Conservation (phyloP, 2,797 vertebrate genomes). For the Syngnathus acus region DNA sequence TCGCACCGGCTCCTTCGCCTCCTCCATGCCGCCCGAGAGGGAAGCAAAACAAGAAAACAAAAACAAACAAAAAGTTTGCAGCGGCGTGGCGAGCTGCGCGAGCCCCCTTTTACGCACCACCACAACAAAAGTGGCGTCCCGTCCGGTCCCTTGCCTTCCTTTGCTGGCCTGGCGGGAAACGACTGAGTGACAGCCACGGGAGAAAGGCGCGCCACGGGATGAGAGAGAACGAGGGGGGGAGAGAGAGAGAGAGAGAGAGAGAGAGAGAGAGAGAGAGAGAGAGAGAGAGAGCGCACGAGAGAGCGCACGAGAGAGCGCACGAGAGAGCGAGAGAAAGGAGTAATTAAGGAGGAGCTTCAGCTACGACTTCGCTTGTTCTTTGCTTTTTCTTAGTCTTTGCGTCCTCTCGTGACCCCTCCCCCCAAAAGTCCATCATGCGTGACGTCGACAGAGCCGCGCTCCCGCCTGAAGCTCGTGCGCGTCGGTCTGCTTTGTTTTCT, state of each 20-base stretch:
- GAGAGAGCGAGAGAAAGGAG: constrained; percentile 60
- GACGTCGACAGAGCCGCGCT: background rate
- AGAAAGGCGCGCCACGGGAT: constrained; percentile 45
- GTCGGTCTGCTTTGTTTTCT: constrained; percentile 44
- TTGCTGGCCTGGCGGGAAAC: constrained; percentile 39
- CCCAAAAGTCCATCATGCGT: background rate
- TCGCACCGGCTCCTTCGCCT: constrained; percentile 65
- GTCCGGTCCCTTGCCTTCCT: constrained; percentile 40
- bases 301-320: constrained; percentile 25
- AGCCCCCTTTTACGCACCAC: background rate
- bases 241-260: constrained; percentile 23
- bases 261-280: constrained; percentile 21
- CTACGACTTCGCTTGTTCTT: constrained; percentile 28
- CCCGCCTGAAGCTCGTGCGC: background rate
- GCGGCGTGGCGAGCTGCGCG: too few species aligned
- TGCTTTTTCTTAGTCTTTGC: background rate
- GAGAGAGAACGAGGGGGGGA: constrained; percentile 24
- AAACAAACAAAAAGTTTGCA: background rate
- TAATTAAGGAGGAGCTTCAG: constrained; percentile 68
- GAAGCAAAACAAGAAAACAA: background rate
- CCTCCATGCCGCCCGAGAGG: constrained; percentile 58
- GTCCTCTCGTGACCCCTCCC: background rate
- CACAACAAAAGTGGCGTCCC: constrained; percentile 16
- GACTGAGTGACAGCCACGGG: constrained; percentile 36
- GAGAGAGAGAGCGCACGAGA: constrained; percentile 24